phyloP scores from a whole-genome alignment of 2,797 vertebrate genomes.

The Glyptemys insculpta region DNA sequence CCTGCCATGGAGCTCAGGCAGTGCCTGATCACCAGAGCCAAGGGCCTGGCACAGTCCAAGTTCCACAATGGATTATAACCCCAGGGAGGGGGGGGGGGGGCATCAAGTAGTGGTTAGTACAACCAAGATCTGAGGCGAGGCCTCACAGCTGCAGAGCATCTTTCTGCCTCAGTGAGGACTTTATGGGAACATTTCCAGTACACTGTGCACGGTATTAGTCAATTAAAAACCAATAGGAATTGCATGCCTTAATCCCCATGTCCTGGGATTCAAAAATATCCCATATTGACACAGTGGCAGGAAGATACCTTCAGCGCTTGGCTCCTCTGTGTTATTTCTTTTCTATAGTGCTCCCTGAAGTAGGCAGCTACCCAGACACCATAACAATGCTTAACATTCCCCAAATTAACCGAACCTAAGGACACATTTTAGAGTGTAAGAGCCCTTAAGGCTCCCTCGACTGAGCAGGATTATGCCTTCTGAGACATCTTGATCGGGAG shows the following conservation, averaged over 20 bases:
- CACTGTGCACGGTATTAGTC: background rate
- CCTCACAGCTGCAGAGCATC: background rate
- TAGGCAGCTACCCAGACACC: slow-evolving; percentile 13
- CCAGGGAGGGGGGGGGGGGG: background rate
- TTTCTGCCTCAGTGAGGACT: background rate
- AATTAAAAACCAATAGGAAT: background rate
- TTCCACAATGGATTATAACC: rapidly evolving
- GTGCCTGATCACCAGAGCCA: background rate
- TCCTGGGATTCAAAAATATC: slow-evolving; percentile 37
- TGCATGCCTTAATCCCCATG: background rate
- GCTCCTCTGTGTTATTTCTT: background rate
- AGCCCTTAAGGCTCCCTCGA: background rate
- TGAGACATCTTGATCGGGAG: background rate
- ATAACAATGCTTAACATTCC: background rate
- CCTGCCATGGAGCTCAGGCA: rapidly evolving
- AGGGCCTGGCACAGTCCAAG: background rate
- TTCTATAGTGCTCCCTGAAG: slow-evolving; percentile 3
- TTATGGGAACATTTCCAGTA: background rate
- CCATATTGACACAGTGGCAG: background rate
- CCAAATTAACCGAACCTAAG: slow-evolving; percentile 48
- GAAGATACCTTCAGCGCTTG: slow-evolving; percentile 25
- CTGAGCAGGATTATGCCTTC: background rate
- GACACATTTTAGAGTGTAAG: background rate
- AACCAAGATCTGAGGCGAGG: background rate
- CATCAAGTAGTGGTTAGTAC: background rate